Evolutionary conservation across 1,140 invertebrate species (phyloP).

Genomic region (Drosophila sp.): DNA sequence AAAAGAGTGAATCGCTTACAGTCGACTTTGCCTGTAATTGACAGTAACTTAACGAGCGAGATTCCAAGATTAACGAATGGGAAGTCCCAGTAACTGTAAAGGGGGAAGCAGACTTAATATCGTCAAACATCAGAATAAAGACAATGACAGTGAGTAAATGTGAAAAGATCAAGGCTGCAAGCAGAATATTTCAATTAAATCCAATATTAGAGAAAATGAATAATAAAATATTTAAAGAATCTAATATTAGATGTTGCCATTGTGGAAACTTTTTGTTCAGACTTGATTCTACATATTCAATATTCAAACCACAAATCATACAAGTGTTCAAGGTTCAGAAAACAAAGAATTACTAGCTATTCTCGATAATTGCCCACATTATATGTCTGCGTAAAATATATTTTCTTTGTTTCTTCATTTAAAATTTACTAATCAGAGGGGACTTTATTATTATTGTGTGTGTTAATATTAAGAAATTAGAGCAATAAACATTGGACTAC

Average conservation of each 20-base stretch:
- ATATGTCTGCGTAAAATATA: too few relatives aligned
- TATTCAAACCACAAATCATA: too few relatives aligned
- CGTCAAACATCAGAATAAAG: background rate
- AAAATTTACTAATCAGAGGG: too few relatives aligned
- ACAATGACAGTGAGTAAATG: background rate
- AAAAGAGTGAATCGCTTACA: background rate
- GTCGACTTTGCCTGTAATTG: background rate
- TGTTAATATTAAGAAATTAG: background rate
- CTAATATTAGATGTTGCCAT: too few relatives aligned
- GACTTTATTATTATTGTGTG: background rate
- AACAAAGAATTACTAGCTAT: too few relatives aligned
- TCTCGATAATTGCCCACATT: too few relatives aligned
- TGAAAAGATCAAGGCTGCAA: background rate
- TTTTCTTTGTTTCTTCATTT: background rate
- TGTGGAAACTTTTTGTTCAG: too few relatives aligned
- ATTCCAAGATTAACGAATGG: slow-evolving; percentile 8
- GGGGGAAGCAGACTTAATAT: background rate
- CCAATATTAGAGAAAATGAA: too few relatives aligned
- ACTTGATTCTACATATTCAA: too few relatives aligned
- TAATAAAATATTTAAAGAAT: too few relatives aligned
- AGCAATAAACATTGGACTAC: background rate
- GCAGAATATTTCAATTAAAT: too few relatives aligned
- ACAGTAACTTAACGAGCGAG: background rate
- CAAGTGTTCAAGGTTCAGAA: too few relatives aligned
- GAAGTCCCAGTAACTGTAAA: background rate